phyloP scores from a whole-genome alignment of 2,797 vertebrate genomes.

The Gastrophryne carolinensis region DNA sequence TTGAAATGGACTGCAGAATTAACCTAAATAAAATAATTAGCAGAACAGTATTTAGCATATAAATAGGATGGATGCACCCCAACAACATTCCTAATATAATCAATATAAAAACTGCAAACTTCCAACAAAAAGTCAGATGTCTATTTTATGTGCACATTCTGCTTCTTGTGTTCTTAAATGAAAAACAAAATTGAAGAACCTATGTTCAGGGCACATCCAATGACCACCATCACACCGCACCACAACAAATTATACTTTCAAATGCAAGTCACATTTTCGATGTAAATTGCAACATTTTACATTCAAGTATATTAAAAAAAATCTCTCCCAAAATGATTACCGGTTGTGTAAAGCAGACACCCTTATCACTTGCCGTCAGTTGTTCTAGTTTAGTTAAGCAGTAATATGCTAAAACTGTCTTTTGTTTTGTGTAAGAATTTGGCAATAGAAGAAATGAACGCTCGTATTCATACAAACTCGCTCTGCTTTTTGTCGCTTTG shows the following conservation, averaged over 20 bases:
- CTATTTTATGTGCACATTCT: slow-evolving; percentile 4
- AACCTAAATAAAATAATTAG: no score
- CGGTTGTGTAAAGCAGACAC: slow-evolving; percentile 94
- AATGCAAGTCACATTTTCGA: slow-evolving; percentile 80
- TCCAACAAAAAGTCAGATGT: slow-evolving; percentile 18
- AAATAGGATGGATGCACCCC: background rate
- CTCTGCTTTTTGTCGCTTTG: slow-evolving; percentile 88
- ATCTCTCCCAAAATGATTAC: slow-evolving; percentile 97
- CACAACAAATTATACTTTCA: slow-evolving; percentile 76
- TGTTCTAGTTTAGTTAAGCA: slow-evolving; percentile 93
- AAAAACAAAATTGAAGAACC: slow-evolving; percentile 71
- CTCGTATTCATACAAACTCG: slow-evolving; percentile 96
- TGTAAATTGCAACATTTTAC: slow-evolving; percentile 82
- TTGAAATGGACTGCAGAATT: no score
- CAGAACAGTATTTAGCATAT: no score
- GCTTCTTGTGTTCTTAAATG: background rate
- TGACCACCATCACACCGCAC: slow-evolving; percentile 70
- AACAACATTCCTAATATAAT: background rate
- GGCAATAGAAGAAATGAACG: slow-evolving; percentile 98
- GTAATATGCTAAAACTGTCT: slow-evolving; percentile 84
- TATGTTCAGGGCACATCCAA: slow-evolving; percentile 70
- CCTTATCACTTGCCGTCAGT: slow-evolving; percentile 99
- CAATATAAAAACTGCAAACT: slow-evolving; percentile 5
- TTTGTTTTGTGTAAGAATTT: slow-evolving; percentile 91
- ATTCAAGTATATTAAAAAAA: slow-evolving; percentile 80